Evolutionary conservation across 2,888 invertebrate species (phyloP), one percentile per base, ranked within the genome.

Genomic region (Mycalesis mineus): DNA sequence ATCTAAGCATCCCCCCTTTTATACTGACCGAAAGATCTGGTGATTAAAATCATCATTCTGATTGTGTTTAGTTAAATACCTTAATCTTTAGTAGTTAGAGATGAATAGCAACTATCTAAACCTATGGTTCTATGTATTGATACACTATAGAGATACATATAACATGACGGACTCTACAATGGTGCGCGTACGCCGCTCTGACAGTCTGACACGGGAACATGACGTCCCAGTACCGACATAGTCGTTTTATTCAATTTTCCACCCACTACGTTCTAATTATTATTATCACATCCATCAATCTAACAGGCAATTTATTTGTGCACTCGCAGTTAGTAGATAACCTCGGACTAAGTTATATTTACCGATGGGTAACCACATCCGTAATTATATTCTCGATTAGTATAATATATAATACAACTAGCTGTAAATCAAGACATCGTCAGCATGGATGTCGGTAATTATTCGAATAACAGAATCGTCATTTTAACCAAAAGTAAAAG

Each of bases 221-320:
- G 69, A 66, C 71, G 65, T 47, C 14, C 45, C 45, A 31, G 14
- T 67, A 69, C 51, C 62, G 68, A 70, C 68, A 72, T 69, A 67
- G 67, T 71, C 71, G 75, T 79, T 79, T 70, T 59, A 84, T 74
- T 80, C 73, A 80, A 79, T 82, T 78, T 78, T 51, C 63, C 62
- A 62, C 70, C 64, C 65, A 73, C 61, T 65, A 65, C 68, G 65
- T 71, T 72, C 66, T 75, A 75, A 75, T 77, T 70, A 67, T 67
- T 70, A 67, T 67, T 61, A 64, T 70, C 68, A 71, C 71, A 75
- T 75, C 67, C 65, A 75, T 77, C 73, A 72, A 55, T 67, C 56
- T 52, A 56, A 42, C 64, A 59, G 57, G 59, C 42, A 50, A 61
- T 65, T 65, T 56, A 52, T 54, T 51, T 50, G 57, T 52, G 49